Percentiles rank a stretch among this genome's conserved stretches.
Conservation (phyloP, 2,888 invertebrate species). For the Prionchulus punctatus region DNA sequence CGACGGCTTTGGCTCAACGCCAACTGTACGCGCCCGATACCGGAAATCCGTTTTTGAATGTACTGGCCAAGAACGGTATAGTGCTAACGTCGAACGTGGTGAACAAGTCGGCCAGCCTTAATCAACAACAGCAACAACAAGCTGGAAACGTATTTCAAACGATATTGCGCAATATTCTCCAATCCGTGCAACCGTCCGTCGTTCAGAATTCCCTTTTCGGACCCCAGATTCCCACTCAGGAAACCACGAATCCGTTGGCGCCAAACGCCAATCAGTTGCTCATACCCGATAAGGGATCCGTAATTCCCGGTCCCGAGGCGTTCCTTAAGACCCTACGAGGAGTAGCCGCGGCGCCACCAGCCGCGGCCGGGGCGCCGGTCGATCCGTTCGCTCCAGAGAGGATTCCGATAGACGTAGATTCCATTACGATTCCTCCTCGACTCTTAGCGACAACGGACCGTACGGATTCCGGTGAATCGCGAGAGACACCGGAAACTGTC, state of each 20-base stretch:
- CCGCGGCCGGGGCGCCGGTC: not conserved
- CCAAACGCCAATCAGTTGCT: slow-evolving; percentile 1
- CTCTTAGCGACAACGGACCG: not conserved
- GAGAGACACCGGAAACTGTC: too few relatives aligned
- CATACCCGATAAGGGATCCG: too few relatives aligned
- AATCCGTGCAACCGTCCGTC: not conserved
- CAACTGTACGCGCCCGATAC: not conserved
- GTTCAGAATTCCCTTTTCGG: not conserved
- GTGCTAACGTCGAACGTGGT: too few relatives aligned
- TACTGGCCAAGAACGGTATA: not conserved
- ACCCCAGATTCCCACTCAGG: not conserved
- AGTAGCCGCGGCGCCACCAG: too few relatives aligned
- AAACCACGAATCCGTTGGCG: not conserved
- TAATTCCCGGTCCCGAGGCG: too few relatives aligned
- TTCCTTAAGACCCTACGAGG: too few relatives aligned
- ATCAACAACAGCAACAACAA: not conserved
- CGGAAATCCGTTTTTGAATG: not conserved
- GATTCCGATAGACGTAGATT: not conserved
- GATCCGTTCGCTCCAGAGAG: not conserved
- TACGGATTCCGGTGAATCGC: too few relatives aligned
- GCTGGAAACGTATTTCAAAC: not conserved
- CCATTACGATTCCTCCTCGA: not conserved
- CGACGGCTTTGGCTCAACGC: not conserved
- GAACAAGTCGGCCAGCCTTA: not conserved
- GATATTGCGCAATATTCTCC: not conserved